Conservation (phyloP, 2,797 vertebrate species). For the Xenops minutus region DNA sequence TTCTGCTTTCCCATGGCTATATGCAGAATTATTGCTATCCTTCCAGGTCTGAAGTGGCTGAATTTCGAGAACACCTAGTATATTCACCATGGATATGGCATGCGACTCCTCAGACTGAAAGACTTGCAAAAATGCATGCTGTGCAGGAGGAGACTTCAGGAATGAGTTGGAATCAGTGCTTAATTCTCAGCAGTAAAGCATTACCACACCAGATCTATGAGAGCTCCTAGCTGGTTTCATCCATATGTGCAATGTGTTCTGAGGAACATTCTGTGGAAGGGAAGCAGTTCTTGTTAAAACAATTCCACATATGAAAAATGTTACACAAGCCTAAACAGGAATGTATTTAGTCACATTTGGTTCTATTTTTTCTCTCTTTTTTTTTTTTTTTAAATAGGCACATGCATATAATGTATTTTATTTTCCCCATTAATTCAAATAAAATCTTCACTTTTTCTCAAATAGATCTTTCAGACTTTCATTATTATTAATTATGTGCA, state of each 20-base stretch:
- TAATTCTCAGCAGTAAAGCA: neutral
- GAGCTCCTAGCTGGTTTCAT: neutral
- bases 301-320: neutral
- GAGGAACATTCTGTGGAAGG: neutral
- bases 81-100: neutral
- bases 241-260: fast-evolving
- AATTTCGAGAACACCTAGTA: neutral
- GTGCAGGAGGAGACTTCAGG: neutral
- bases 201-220: neutral
- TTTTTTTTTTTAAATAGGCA: neutral
- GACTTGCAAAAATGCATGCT: neutral
- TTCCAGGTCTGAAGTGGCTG: neutral
- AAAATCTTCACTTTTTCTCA: conserved; percentile 10
- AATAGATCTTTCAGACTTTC: conserved; percentile 4
- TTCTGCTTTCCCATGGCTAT: neutral
- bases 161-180: neutral
- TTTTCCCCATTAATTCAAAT: neutral
- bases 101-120: neutral
- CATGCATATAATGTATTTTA: neutral
- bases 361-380: neutral
- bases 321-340: neutral
- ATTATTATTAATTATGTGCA: conserved; percentile 18
- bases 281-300: neutral
- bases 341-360: neutral
- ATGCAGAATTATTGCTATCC: neutral